These are phyloP conservation scores for Amphipoea lucens DNA, from an alignment of 2,888 invertebrate species.

Conservation along the genomic window DNA sequence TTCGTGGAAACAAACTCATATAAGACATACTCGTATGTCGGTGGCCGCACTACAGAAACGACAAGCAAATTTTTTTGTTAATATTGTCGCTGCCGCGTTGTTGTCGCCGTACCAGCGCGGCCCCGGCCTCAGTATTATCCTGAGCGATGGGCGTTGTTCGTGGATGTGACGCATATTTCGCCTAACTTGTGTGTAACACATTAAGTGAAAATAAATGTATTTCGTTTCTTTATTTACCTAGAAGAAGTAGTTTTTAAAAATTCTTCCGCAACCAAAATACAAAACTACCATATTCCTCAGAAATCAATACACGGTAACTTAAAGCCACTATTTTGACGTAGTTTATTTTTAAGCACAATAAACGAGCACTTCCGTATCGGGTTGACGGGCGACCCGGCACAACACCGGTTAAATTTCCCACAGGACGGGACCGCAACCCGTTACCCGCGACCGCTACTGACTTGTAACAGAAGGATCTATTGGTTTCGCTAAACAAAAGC, in stretches of 20 bases:
- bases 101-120: too few relatives aligned
- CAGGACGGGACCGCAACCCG: constrained; percentile 64
- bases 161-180: neutral
- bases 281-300: neutral
- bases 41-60: too few relatives aligned
- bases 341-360: constrained; percentile 67
- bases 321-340: constrained; percentile 40
- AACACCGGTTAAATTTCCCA: constrained; percentile 75
- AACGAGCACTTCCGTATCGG: constrained; percentile 56
- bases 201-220: neutral
- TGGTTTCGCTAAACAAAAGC: constrained; percentile 60
- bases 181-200: neutral
- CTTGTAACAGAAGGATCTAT: constrained; percentile 68
- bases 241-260: neutral
- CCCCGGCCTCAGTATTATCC: neutral
- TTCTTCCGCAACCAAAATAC: neutral
- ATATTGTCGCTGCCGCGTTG: too few relatives aligned
- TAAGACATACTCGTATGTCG: too few relatives aligned
- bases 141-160: neutral
- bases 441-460: constrained; percentile 47
- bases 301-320: constrained; percentile 48
- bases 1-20: too few relatives aligned
- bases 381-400: constrained; percentile 67
- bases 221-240: neutral
- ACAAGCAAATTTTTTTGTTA: too few relatives aligned